Evolutionary conservation across 2,113 vertebrate genomes (phyloP), one percentile per base, ranked within the genome.

Genomic region (Poeciliopsis prolifica): DNA sequence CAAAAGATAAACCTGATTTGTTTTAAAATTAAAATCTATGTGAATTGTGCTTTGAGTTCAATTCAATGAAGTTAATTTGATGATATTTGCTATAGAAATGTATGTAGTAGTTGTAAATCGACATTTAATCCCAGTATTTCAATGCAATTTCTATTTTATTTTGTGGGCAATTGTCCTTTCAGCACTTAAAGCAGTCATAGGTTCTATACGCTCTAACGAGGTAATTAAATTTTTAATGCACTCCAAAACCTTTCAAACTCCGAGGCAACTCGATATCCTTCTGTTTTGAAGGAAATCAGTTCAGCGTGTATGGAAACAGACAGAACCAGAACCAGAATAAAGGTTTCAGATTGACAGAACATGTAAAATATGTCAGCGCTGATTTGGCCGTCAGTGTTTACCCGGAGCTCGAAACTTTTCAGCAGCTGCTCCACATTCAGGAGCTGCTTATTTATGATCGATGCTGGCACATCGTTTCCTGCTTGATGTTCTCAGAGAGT

Each of bases 391-490:
- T 35, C 58, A 31, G 60, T 65, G 35, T 37, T 11, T 28, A 40
- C 13, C 31, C 5, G 14, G 58, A 75, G 71, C 22, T 29, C 26
- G 28, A 17, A 72, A 71, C 22, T 63, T 72, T 75, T 78, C 68
- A 65, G 65, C 82, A 80, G 83, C 79, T 79, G 60, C 42, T 72
- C 62, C 28, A n/a, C 30, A 72, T 81, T 83, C 86, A 74, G 82
- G 83, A 77, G 85, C 80, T 78, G 67, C 35, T 88, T 87, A 79
- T 76, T 58, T 63, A 67, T 90, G 74, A 88, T 73, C 77, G 81
- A 88, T 73, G 77, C 29, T 69, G 75, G 84, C 66, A 70, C 75
- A 37, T 44, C 58, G 67, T 86, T 86, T 48, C 67, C 83, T 82
- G 28, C 62, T 72, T 44, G 73, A 29, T 80, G 31, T 75, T 66